A percentile compares a stretch with the other conserved stretches of the same genome.
These are phyloP conservation scores for Ornithorhynchus anatinus DNA, from an alignment of 2,113 vertebrate species.

Conservation along the genomic window DNA sequence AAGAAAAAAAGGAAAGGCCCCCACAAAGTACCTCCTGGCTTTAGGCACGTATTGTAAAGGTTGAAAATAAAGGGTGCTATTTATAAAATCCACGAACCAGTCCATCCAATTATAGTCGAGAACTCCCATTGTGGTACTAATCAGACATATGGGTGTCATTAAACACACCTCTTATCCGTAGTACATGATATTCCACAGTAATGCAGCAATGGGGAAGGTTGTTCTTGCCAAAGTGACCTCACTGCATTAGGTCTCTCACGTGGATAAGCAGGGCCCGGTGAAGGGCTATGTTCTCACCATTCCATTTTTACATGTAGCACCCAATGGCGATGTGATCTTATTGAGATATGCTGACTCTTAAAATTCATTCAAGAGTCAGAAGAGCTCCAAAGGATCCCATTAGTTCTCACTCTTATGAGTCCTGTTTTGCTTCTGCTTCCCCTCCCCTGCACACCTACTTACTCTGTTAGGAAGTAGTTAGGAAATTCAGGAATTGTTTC, in stretches of 20 bases:
- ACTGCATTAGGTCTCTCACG: constrained; percentile 19
- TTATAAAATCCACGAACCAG: background rate
- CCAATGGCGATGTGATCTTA: constrained; percentile 40
- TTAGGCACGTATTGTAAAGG: background rate
- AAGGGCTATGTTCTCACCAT: constrained; percentile 61
- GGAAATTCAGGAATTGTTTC: constrained; percentile 51
- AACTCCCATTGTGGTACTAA: background rate
- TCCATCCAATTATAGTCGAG: background rate
- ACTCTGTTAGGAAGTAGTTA: constrained; percentile 28
- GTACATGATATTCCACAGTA: constrained; percentile 34
- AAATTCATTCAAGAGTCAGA: no score
- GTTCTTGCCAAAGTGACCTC: constrained; percentile 54
- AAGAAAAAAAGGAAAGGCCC: constrained; percentile 1
- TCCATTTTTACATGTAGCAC: constrained; percentile 55
- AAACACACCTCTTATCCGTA: constrained; percentile 20
- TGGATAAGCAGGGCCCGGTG: constrained; percentile 47
- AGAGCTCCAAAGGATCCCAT: no score
- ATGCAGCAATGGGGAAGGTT: constrained; percentile 39
- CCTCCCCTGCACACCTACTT: background rate
- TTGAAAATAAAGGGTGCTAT: background rate
- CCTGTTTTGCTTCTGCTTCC: background rate
- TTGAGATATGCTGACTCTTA: constrained; percentile 41
- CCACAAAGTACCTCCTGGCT: no score
- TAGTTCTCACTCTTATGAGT: no score
- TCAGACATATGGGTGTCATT: background rate